phyloP scores from a whole-genome alignment of 2,113 vertebrate genomes.

The Eidolon helvum region DNA sequence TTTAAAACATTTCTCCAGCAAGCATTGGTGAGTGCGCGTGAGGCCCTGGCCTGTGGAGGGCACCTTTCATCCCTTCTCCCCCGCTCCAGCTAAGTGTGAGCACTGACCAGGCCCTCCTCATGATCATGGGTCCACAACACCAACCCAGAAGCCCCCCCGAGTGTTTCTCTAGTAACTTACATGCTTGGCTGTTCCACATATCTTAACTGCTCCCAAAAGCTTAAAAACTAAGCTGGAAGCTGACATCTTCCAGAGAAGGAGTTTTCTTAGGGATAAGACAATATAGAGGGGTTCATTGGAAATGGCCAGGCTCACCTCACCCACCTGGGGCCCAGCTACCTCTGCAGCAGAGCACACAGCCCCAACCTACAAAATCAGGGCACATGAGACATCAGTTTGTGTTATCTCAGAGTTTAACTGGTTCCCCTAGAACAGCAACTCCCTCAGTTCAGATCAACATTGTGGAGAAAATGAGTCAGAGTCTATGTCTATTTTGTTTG shows the following conservation, averaged over 20 bases:
- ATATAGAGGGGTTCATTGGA: not conserved
- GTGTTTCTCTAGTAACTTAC: not conserved
- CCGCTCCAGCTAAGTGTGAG: not conserved
- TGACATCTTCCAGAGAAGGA: not conserved
- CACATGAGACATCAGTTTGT: too few relatives aligned
- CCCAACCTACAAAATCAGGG: not conserved
- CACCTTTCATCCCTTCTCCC: accelerated
- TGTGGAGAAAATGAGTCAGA: not conserved
- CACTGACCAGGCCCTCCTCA: accelerated
- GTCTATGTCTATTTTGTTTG: too few relatives aligned
- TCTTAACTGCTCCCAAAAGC: not conserved
- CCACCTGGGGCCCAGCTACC: not conserved
- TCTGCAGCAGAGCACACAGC: not conserved
- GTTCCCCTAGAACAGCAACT: not conserved
- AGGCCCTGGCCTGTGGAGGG: too few relatives aligned
- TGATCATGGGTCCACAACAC: not conserved
- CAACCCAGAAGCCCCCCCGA: not conserved
- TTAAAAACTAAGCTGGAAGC: not conserved
- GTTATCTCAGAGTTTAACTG: not conserved
- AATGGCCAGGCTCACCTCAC: not conserved
- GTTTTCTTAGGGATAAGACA: not conserved
- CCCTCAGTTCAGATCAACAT: not conserved
- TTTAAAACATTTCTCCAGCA: not conserved
- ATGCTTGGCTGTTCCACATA: not conserved
- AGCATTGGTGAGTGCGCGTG: accelerated